Evolutionary conservation across 2,797 vertebrate genomes (phyloP).

Genomic region (Lepus townsendii): DNA sequence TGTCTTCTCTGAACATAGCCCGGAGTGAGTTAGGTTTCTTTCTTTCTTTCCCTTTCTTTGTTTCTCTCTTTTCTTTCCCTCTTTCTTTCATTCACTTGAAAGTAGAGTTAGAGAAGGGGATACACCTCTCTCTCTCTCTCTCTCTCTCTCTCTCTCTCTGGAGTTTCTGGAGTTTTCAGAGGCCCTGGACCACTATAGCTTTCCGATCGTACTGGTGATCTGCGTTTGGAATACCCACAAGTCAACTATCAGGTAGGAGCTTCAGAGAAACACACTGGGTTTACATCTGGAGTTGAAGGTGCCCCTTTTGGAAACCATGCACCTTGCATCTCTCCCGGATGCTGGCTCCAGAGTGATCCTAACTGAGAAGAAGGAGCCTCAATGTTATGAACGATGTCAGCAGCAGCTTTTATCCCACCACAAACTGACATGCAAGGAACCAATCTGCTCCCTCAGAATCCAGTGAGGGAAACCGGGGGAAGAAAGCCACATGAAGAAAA

Average conservation of each 20-base stretch:
- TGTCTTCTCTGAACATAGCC: neutral
- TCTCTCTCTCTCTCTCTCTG: too few species aligned
- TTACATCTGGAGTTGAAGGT: neutral
- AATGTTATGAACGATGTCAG: neutral
- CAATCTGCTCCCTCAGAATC: neutral
- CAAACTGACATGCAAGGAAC: fast-evolving
- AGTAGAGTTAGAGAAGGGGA: too few species aligned
- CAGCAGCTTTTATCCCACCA: neutral
- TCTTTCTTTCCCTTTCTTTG: too few species aligned
- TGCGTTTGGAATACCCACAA: neutral
- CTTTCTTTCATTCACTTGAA: too few species aligned
- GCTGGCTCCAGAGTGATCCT: neutral
- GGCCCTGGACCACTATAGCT: neutral
- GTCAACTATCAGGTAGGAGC: too few species aligned
- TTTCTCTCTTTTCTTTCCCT: too few species aligned
- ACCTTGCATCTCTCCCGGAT: neutral
- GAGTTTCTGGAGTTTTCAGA: neutral
- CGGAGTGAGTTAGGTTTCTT: too few species aligned
- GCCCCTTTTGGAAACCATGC: neutral
- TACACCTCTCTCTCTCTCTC: too few species aligned
- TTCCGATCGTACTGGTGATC: neutral
- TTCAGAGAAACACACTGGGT: neutral
- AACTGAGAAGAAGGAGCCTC: neutral
- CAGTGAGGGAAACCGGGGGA: neutral
- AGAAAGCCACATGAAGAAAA: too few species aligned